Percentiles rank a stretch among this genome's conserved stretches.
Conservation (phyloP, 2,888 invertebrate genomes). For the Synergus umbraculus region DNA sequence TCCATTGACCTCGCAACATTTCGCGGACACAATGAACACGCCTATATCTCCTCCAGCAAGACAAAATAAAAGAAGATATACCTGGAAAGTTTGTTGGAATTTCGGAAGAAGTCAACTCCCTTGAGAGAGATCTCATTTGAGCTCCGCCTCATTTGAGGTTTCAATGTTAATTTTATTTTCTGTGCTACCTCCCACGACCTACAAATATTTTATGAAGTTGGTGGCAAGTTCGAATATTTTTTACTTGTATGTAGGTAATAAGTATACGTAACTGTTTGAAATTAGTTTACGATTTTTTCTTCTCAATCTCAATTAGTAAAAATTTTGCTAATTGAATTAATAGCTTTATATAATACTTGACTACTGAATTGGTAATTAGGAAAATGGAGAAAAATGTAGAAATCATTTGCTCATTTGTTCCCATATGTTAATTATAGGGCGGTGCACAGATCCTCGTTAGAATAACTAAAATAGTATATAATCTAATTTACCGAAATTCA, state of each 20-base stretch:
- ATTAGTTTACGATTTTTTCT: too few species aligned
- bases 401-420: too few species aligned
- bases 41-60: slow-evolving; percentile 42
- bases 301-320: too few species aligned
- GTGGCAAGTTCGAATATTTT: slow-evolving; percentile 4
- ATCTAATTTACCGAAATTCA: too few species aligned
- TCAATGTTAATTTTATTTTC: slow-evolving; percentile 21
- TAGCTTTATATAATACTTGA: too few species aligned
- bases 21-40: slow-evolving; percentile 50
- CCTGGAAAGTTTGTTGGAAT: slow-evolving; percentile 40
- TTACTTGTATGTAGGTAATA: not conserved
- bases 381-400: too few species aligned
- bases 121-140: slow-evolving; percentile 24
- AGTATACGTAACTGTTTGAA: too few species aligned
- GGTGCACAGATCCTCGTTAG: too few species aligned
- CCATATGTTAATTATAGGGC: too few species aligned
- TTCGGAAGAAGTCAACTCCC: slow-evolving; percentile 30
- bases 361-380: too few species aligned
- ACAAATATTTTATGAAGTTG: slow-evolving; percentile 15
- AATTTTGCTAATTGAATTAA: too few species aligned
- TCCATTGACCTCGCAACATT: slow-evolving; percentile 48
- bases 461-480: too few species aligned
- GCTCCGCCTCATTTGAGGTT: slow-evolving; percentile 23
- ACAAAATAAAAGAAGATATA: slow-evolving; percentile 21
- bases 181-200: slow-evolving; percentile 21